Evolutionary conservation across 2,113 vertebrate species (phyloP).

Genomic region (Tragelaphus imberbis): DNA sequence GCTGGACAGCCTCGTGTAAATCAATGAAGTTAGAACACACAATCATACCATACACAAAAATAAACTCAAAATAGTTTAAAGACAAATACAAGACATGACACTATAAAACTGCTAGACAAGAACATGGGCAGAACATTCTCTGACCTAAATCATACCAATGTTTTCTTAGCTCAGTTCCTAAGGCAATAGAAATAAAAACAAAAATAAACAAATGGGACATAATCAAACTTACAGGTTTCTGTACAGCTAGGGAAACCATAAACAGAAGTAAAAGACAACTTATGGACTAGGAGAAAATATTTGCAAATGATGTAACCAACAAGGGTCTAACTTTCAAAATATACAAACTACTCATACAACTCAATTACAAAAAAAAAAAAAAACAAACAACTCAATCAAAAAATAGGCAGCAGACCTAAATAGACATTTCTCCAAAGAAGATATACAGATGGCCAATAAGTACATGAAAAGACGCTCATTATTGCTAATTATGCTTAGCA

Average conservation of each 20-base stretch:
- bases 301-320: neutral
- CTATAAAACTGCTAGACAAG: neutral
- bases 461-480: neutral
- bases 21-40: neutral
- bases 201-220: neutral
- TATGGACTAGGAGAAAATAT: neutral
- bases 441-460: neutral
- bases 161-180: neutral
- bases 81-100: neutral
- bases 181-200: neutral
- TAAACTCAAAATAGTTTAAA: neutral
- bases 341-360: neutral
- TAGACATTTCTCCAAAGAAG: neutral
- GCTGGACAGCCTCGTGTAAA: neutral
- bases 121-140: neutral
- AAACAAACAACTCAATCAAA: neutral
- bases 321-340: neutral
- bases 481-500: neutral
- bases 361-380: neutral
- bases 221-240: neutral
- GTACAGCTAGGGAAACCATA: neutral
- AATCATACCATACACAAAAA: neutral
- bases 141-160: neutral
- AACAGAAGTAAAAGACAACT: neutral
- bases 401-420: neutral